Evolutionary conservation across 2,888 invertebrate species (phyloP), one percentile per base, ranked within the genome.

Genomic region (Drosophila greeni): DNA sequence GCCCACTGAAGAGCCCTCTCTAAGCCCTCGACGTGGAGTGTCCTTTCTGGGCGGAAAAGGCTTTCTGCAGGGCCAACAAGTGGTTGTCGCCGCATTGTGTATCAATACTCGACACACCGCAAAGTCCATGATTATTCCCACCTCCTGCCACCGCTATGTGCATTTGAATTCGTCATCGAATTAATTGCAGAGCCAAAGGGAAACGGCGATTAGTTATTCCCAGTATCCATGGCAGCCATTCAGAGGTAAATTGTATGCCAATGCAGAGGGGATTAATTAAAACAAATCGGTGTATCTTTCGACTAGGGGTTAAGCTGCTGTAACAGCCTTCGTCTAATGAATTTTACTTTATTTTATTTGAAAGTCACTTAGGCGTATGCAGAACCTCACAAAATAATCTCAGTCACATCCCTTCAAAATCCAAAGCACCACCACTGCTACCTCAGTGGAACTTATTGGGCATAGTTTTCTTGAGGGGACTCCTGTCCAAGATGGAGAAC

Each of bases 1-100:
- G 72, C 68, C 71, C 62, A 47, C 67, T 70, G 45, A 52, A 83
- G 78, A 61, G 79, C 76, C 74, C 78, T 75, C 74, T 55, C 74
- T 57, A 78, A 78, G 58, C 69, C 57, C 66, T 82, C 31, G 62
- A 56, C 49, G 20, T 40, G 29, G 54, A 73, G 68, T 57, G 72
- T 56, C 74, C 72, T 53, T 47, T 5, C 45, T 31, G 45, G 37
- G 39, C 34, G 53, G 14, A 29, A 59, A 66, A 49, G 69, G 61
- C 60, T 60, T 59, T 49, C 23, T 45, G 45, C 53, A 26, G 45
- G 51, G 33, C 45, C 65, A 60, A 67, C 55, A 64, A 70, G 71
- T 70, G 71, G 70, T 70, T 68, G 59, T 66, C 66, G 53, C 70
- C 49, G 53, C 43, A 49, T 54, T 67, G 66, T 69, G 47, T 69